phyloP scores from a whole-genome alignment of 92 coral and sea anemone species.

The Scolanthus callimorphus region DNA sequence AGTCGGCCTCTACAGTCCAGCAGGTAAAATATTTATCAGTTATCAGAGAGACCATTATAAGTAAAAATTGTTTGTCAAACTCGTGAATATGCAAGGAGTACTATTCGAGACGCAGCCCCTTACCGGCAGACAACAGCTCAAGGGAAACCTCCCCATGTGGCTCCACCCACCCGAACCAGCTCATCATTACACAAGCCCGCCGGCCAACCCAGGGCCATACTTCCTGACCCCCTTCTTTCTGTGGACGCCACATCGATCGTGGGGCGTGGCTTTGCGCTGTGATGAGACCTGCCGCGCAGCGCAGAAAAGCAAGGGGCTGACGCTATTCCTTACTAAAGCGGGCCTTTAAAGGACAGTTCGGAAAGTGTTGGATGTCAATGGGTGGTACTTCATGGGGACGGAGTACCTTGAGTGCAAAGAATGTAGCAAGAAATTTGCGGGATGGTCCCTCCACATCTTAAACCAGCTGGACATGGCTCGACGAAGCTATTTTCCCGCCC shows the following conservation, averaged over 20 bases:
- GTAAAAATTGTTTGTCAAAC: too few relatives aligned
- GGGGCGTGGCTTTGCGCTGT: slow-evolving; percentile 34
- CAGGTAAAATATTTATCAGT: too few relatives aligned
- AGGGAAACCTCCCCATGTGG: slow-evolving; percentile 9
- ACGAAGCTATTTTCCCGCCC: too few relatives aligned
- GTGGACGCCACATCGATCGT: slow-evolving; percentile 49
- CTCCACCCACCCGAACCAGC: slow-evolving; percentile 32
- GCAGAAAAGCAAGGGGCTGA: slow-evolving; percentile 31
- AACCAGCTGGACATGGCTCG: too few relatives aligned
- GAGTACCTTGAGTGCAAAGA: slow-evolving; percentile 36
- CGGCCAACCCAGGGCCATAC: slow-evolving; percentile 12
- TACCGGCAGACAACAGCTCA: slow-evolving; percentile 14
- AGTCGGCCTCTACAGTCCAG: too few relatives aligned
- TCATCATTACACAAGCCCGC: not conserved
- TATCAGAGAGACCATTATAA: too few relatives aligned
- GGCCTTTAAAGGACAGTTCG: slow-evolving; percentile 39
- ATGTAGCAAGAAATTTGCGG: too few relatives aligned
- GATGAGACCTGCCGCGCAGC: slow-evolving; percentile 2
- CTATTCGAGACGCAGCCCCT: slow-evolving; percentile 26
- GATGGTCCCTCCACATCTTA: too few relatives aligned
- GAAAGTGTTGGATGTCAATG: slow-evolving; percentile 42
- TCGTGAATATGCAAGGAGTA: too few relatives aligned
- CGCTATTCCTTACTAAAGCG: too few relatives aligned
- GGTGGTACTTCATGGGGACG: slow-evolving; percentile 35
- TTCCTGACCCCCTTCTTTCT: slow-evolving; percentile 28